Base-by-base conservation (phyloP, 2,797 vertebrate species). In the Chelon auratus region DNA sequence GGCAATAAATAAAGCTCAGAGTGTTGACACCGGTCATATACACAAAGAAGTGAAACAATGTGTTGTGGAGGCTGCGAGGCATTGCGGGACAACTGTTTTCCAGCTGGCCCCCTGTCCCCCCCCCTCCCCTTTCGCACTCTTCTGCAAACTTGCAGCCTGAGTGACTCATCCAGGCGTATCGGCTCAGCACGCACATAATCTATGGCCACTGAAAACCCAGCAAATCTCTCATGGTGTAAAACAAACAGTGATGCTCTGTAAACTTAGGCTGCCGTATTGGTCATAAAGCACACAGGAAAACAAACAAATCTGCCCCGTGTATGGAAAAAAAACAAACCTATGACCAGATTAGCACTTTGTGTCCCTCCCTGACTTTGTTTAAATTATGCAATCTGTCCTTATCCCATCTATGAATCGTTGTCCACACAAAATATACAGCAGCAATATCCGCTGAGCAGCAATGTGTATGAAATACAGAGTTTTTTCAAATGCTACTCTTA, bases 151-250 rank as follows among this genome's bases (percentile, higher is more conserved):
- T 93, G 86, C 91, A 94, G 92, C 86, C 92, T 65, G 91, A 93
- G 94, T 95, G 94, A 95, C 92, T 95, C 94, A 95, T 95, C 90
- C 89, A 90, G 87, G 89, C 91, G 85, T 89, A 92, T 91, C 81
- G 67, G 83, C 90, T 91, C 84, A 80, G 87, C 91, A 76, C 81
- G 18, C 88, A 87, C 78, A 89, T 85, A 87, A 91, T 90, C 87
- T 86, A 74, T 68, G 71, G 78, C 78, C 82, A 80, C 45, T 72
- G 70, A 70, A 82, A 89, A 68, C 15, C 62, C 76, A 80, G 68
- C 80, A 84, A 79, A 86, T 62, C 67, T 40, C 24, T 33, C 39
- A 56, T 30, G 30, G 30, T 33, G 30, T 33, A 33, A 63, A 61
- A 71, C 51, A 66, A 63, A 55, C 62, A 71, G 37, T 10, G 30